Evolutionary conservation across 1,140 invertebrate genomes (phyloP).

Genomic region (Notospermus geniculatus): DNA sequence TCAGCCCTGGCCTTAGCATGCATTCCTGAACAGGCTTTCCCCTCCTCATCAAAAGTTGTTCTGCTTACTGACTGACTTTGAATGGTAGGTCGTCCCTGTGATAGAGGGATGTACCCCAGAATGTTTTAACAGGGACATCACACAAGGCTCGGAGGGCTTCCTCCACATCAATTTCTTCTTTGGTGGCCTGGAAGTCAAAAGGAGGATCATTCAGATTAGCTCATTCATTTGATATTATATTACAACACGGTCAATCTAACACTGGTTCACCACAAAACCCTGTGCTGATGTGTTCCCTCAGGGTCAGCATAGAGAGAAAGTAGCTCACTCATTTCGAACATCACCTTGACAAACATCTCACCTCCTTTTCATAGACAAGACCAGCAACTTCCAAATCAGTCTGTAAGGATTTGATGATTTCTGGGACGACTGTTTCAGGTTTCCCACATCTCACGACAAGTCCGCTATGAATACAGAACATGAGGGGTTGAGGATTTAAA

Average conservation of each 20-base stretch:
- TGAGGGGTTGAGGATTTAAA: neutral
- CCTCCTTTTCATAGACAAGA: constrained; percentile 49
- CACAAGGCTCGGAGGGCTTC: constrained; percentile 29
- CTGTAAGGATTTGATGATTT: constrained; percentile 32
- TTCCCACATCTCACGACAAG: constrained; percentile 42
- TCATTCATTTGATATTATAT: too few species aligned
- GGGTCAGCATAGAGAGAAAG: too few species aligned
- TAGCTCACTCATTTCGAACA: too few species aligned
- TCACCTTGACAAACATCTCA: constrained; percentile 13
- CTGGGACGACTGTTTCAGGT: constrained; percentile 46
- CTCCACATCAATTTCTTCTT: constrained; percentile 55
- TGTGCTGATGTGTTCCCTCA: too few species aligned
- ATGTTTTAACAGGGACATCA: constrained; percentile 37
- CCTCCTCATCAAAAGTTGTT: too few species aligned
- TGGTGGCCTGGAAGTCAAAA: constrained; percentile 33
- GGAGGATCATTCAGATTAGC: constrained; percentile 2
- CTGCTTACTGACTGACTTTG: constrained; percentile 34
- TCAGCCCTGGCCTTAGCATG: too few species aligned
- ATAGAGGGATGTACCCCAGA: constrained; percentile 53
- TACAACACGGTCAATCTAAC: too few species aligned
- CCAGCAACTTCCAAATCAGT: constrained; percentile 24
- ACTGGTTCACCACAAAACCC: too few species aligned
- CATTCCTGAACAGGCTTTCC: too few species aligned
- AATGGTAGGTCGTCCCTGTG: constrained; percentile 55
- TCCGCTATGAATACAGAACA: constrained; percentile 34